Evolutionary conservation across 2,888 invertebrate species (phyloP), one percentile per base, ranked within the genome.

Genomic region (Macropis europaea): DNA sequence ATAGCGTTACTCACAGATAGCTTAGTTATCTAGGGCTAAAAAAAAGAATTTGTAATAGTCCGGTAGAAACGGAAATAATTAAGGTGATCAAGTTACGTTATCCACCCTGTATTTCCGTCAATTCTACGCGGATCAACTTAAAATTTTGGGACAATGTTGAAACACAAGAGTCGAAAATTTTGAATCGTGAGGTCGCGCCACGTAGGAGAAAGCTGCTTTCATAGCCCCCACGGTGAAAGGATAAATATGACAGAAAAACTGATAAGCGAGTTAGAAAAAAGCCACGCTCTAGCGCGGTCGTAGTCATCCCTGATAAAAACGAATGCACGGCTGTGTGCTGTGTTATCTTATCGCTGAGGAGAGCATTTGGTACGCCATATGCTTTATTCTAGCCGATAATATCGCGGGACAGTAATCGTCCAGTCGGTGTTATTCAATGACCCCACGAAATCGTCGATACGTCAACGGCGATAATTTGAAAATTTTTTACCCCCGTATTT

Each of bases 271-370:
- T 38, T 45, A 19, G 11, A 54, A 76, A 82, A 71, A 66, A 64
- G n/a, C 40, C 38, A 48, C 4, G 47, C 69, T 67, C 59, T 78
- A 81, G 77, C 74, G 32, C 63, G 22, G 28, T 47, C 19, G 61
- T 67, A 57, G 63, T 63, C 56, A 75, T 61, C 68, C 53, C 73
- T 69, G 86, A 86, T 86, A 86, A 86, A 82, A 81, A 76, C 68
- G 71, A 82, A 84, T 82, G 81, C 82, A 83, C 62, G 73, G 61
- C 67, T 75, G n/a, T n/a, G n/a, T n/a, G n/a, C n/a, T n/a, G n/a
- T n/a, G 83, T 84, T 87, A 87, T 87, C 88, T 88, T 87, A 88
- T 88, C 87, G 74, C 34, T 47, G 34, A 30, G 48, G 24, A 53
- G 73, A 63, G 69, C 57, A 71, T 63, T 77, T 57, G 69, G 56